Evolutionary conservation across 1,140 invertebrate genomes (phyloP).

Genomic region (Drosophila sechellia): DNA sequence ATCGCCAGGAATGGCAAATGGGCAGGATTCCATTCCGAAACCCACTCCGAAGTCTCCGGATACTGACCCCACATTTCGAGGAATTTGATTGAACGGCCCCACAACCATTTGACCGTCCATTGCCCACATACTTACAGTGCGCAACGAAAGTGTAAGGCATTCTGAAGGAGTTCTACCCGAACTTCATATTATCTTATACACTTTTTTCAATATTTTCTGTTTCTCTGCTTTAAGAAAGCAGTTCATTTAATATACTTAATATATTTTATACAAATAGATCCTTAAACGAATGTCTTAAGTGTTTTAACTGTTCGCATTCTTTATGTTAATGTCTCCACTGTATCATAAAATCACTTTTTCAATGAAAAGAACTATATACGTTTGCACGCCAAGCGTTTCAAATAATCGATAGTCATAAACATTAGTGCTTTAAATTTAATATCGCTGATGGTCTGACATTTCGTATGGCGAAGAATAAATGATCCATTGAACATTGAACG

Average conservation of each 20-base stretch:
- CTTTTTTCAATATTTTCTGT: too few relatives aligned
- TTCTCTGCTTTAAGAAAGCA: too few relatives aligned
- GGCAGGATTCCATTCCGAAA: background rate
- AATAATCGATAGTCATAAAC: constrained; percentile 58
- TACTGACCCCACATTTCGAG: constrained; percentile 11
- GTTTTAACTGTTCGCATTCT: background rate
- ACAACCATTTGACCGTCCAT: constrained; percentile 26
- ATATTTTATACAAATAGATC: too few relatives aligned
- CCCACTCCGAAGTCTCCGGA: background rate
- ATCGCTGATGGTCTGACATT: constrained; percentile 34
- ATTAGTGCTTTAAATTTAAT: constrained; percentile 57
- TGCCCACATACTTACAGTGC: constrained; percentile 22
- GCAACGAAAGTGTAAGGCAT: background rate
- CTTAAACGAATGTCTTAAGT: too few relatives aligned
- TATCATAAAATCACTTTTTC: constrained; percentile 38
- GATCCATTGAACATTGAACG: constrained; percentile 3
- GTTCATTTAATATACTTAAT: too few relatives aligned
- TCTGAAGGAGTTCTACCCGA: background rate
- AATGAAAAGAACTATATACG: constrained; percentile 22
- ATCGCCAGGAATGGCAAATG: background rate
- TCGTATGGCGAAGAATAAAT: constrained; percentile 12
- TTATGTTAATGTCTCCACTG: background rate
- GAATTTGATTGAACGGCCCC: constrained; percentile 41
- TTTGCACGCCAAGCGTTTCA: background rate
- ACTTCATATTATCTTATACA: background rate